phyloP scores from a whole-genome alignment of 2,797 vertebrate genomes.

The Peromyscus aztecus region DNA sequence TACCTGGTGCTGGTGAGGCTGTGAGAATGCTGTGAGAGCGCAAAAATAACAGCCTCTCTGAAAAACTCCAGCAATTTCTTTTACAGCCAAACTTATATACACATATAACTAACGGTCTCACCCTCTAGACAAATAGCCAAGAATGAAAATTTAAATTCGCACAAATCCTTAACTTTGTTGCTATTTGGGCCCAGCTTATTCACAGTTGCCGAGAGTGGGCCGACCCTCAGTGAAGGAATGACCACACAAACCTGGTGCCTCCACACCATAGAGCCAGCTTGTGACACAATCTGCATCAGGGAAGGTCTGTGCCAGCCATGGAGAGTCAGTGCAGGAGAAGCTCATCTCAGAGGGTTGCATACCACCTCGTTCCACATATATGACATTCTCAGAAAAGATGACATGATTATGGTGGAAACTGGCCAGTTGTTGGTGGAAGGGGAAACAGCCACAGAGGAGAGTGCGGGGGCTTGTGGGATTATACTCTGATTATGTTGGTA shows the following conservation, averaged over 20 bases:
- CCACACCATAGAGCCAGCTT: background rate
- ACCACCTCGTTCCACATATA: background rate
- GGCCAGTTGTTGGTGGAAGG: background rate
- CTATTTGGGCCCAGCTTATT: background rate
- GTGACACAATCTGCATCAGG: background rate
- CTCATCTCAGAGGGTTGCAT: background rate
- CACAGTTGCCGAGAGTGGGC: background rate
- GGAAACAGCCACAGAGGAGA: background rate
- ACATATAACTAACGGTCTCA: background rate
- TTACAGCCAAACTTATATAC: background rate
- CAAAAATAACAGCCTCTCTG: background rate
- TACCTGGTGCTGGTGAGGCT: background rate
- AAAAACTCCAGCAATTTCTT: background rate
- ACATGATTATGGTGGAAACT: background rate
- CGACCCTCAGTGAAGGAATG: background rate
- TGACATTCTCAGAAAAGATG: background rate
- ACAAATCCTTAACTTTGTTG: background rate
- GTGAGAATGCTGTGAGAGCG: rapidly evolving
- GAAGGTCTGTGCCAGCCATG: background rate
- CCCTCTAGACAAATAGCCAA: background rate
- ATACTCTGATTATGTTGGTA: background rate
- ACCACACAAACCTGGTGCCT: background rate
- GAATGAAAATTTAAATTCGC: background rate
- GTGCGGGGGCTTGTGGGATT: background rate
- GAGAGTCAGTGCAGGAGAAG: background rate